These are phyloP conservation scores for Sterrhoptilus dennistouni DNA, from an alignment of 2,113 vertebrate species.

Conservation along the genomic window DNA sequence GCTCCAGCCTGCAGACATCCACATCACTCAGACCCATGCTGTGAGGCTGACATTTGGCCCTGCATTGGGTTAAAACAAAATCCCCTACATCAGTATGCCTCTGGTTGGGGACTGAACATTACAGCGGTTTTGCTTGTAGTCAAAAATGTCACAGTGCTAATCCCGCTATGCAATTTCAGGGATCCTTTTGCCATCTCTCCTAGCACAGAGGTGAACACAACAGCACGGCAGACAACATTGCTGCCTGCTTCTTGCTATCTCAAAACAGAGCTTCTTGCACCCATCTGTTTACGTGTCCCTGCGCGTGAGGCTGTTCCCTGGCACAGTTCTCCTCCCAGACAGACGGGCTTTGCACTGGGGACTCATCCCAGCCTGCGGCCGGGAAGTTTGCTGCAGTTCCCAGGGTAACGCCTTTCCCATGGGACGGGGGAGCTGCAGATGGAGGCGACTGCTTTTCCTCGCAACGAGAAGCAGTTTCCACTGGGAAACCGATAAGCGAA, in stretches of 20 bases:
- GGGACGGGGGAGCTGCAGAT: not conserved
- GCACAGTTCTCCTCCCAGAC: not conserved
- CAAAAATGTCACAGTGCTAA: not conserved
- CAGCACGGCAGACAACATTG: not conserved
- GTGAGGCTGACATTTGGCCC: not conserved
- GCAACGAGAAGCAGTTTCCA: fast-evolving
- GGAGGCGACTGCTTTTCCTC: not conserved
- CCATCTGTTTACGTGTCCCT: not conserved
- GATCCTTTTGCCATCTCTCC: not conserved
- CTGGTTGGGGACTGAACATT: not conserved
- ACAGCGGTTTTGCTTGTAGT: not conserved
- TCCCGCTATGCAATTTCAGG: not conserved
- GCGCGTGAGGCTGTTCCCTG: not conserved
- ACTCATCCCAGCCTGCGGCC: not conserved
- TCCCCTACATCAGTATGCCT: not conserved
- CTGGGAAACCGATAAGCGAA: fast-evolving
- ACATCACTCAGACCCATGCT: fast-evolving
- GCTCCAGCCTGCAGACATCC: not conserved
- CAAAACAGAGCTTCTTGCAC: not conserved
- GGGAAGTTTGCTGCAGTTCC: not conserved
- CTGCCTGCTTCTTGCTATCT: not conserved
- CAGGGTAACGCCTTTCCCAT: not conserved
- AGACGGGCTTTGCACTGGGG: not conserved
- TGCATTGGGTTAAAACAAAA: not conserved
- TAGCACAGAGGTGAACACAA: not conserved